A percentile compares a stretch with the other conserved stretches of the same genome.
These are phyloP conservation scores for Hippotragus niger DNA, from an alignment of 2,113 vertebrate species.

Conservation along the genomic window DNA sequence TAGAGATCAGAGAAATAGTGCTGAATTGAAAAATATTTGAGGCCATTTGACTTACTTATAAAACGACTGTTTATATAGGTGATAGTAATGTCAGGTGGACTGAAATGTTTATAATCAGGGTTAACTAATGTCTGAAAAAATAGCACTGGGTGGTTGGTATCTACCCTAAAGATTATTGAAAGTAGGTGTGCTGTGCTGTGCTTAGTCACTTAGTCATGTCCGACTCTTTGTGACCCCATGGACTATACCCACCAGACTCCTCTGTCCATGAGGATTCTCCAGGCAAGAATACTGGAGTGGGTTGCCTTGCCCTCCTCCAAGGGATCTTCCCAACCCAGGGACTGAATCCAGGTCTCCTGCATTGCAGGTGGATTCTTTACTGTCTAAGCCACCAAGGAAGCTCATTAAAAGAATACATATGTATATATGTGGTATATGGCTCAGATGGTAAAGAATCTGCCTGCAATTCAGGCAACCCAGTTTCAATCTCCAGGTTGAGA, in stretches of 20 bases:
- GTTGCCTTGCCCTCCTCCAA: background rate
- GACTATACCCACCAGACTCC: background rate
- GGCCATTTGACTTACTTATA: background rate
- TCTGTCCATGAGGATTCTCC: background rate
- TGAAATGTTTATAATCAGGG: conserved; percentile 5
- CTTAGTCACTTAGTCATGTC: background rate
- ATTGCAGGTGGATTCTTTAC: background rate
- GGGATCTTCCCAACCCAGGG: background rate
- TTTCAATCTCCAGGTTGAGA: background rate
- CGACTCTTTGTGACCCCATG: background rate
- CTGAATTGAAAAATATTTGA: conserved; percentile 18
- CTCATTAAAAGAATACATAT: background rate
- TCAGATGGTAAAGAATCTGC: background rate
- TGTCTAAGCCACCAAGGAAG: background rate
- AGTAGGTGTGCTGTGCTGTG: background rate
- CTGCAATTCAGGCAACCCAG: background rate
- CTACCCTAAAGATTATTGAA: background rate
- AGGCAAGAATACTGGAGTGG: background rate
- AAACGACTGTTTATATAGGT: conserved; percentile 1
- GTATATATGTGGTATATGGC: background rate
- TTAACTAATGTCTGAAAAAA: conserved; percentile 46
- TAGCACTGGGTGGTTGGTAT: background rate
- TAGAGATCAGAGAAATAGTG: conserved; percentile 37
- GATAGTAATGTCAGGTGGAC: background rate
- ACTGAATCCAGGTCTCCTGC: background rate